Conservation (phyloP, 2,113 vertebrate genomes). For the Lynx canadensis region DNA sequence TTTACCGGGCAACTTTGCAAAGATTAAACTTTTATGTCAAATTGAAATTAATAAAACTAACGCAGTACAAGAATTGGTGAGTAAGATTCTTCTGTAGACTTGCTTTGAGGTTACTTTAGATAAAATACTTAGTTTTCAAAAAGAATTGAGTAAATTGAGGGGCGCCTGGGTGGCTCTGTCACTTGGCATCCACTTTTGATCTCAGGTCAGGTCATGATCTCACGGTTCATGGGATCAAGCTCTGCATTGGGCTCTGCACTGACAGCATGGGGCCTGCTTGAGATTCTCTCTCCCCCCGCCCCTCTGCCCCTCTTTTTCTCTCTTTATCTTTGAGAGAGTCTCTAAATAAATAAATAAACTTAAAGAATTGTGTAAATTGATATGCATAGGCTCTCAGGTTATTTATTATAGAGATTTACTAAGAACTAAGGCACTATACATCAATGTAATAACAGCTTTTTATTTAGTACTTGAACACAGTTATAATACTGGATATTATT, state of each 20-base stretch:
- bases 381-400: neutral
- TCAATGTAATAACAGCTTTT: neutral
- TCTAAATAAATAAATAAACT: no score
- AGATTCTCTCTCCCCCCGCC: no score
- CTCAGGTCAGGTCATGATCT: no score
- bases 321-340: no score
- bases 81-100: constrained; percentile 57
- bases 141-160: neutral
- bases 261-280: no score
- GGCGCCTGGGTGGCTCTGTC: no score
- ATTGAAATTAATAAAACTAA: constrained; percentile 77
- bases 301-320: no score
- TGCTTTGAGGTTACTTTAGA: constrained; percentile 17
- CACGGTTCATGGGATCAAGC: no score
- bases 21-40: constrained; percentile 85
- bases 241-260: no score
- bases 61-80: constrained; percentile 80
- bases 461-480: neutral
- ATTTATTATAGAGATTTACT: neutral
- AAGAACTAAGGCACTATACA: neutral
- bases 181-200: no score
- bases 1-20: constrained; percentile 83
- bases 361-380: neutral
- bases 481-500: neutral
- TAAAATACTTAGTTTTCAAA: neutral